phyloP scores from a whole-genome alignment of 1,140 invertebrate genomes.

The Triops longicaudatus region DNA sequence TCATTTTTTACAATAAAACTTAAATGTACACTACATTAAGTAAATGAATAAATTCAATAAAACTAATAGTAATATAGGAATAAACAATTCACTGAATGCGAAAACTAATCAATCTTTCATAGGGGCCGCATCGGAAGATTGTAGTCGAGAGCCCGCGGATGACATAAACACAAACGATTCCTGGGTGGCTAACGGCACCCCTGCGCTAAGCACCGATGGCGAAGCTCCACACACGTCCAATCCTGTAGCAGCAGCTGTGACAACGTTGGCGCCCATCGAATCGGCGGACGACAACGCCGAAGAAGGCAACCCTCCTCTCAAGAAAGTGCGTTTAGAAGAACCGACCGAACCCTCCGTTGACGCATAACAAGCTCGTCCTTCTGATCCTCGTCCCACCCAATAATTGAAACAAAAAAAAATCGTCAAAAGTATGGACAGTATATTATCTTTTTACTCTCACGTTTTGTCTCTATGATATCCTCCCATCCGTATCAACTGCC shows the following conservation, averaged over 20 bases:
- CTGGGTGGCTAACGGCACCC: constrained; percentile 7
- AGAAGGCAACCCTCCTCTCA: neutral
- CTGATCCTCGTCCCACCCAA: neutral
- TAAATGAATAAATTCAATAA: too few relatives aligned
- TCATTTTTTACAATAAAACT: too few relatives aligned
- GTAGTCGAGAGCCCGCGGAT: constrained; percentile 18
- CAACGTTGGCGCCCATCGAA: neutral
- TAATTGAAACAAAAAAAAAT: neutral
- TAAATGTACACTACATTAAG: too few relatives aligned
- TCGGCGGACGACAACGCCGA: constrained; percentile 9
- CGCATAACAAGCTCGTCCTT: neutral
- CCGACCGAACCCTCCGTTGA: neutral
- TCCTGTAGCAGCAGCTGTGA: neutral
- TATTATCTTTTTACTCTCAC: neutral
- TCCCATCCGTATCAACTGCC: neutral
- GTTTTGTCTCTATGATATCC: neutral
- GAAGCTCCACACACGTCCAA: neutral
- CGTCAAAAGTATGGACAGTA: neutral
- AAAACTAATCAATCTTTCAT: too few relatives aligned
- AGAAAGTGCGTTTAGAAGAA: constrained; percentile 5
- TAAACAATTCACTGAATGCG: too few relatives aligned
- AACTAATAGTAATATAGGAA: too few relatives aligned
- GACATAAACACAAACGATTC: constrained; percentile 20
- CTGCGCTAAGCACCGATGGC: neutral
- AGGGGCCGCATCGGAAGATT: constrained; percentile 10